These are phyloP conservation scores for Melanerpes aurifrons DNA, from an alignment of 2,113 vertebrate genomes.

Conservation along the genomic window DNA sequence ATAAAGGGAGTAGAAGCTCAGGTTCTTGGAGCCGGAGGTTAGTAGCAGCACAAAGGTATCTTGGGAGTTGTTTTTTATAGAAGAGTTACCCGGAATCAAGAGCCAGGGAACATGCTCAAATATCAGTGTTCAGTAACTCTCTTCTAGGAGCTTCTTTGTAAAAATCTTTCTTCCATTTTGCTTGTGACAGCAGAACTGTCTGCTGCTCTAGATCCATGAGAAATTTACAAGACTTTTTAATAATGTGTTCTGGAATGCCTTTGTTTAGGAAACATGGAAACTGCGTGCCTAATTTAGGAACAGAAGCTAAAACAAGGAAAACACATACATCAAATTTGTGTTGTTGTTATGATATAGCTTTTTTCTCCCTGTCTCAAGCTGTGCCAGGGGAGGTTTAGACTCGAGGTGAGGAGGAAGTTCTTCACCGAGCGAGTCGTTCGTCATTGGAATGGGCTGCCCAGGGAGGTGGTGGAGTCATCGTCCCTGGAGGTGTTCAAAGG, in stretches of 20 bases:
- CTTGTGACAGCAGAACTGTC: not conserved
- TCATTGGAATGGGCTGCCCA: too few relatives aligned
- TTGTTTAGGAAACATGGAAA: not conserved
- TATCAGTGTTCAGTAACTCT: not conserved
- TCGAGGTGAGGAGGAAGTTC: too few relatives aligned
- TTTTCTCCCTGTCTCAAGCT: not conserved
- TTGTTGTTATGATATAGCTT: not conserved
- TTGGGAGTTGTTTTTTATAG: not conserved
- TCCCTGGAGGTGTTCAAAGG: too few relatives aligned
- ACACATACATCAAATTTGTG: accelerated
- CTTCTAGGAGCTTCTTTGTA: not conserved
- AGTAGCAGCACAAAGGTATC: not conserved
- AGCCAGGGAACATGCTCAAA: not conserved
- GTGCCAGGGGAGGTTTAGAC: too few relatives aligned
- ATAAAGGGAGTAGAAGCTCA: not conserved
- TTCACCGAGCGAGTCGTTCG: too few relatives aligned
- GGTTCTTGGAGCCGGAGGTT: not conserved
- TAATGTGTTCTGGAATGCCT: not conserved
- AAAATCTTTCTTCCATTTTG: not conserved
- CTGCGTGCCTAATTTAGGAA: not conserved
- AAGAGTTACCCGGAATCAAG: not conserved
- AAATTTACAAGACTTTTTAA: not conserved
- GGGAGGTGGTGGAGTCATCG: too few relatives aligned
- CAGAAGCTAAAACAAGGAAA: not conserved
- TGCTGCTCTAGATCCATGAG: not conserved